Conservation (phyloP, 2,113 vertebrate genomes). For the Machaerirhynchus nigripectus region DNA sequence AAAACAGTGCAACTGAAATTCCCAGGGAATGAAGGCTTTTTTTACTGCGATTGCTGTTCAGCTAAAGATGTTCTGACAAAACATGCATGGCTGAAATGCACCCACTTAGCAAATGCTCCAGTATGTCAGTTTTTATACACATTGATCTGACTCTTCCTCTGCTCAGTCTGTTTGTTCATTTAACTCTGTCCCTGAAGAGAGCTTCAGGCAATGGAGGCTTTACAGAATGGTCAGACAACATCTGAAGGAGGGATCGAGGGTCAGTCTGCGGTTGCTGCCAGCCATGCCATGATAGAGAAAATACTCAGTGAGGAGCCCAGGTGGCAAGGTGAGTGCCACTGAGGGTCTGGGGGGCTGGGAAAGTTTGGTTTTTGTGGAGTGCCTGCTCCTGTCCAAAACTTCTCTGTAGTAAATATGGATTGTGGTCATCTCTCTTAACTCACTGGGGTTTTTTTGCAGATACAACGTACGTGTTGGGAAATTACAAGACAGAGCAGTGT, state of each 20-base stretch:
- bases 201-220: slow-evolving; percentile 91
- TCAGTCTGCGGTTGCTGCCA: slow-evolving; percentile 91
- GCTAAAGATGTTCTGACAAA: not conserved
- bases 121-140: not conserved
- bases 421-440: not conserved
- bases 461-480: slow-evolving; percentile 91
- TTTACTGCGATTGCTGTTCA: not conserved
- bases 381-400: not conserved
- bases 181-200: slow-evolving; percentile 77
- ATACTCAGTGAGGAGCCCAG: slow-evolving; percentile 93
- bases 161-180: slow-evolving; percentile 9
- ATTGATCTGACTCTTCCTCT: not conserved
- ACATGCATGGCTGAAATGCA: not conserved
- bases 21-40: not conserved
- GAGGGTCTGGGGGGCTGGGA: not conserved
- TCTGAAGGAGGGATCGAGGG: slow-evolving; percentile 87
- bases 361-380: not conserved
- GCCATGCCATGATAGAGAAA: slow-evolving; percentile 96
- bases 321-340: slow-evolving; percentile 86
- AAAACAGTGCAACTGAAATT: not conserved
- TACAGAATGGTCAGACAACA: slow-evolving; percentile 85
- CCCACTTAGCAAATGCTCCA: not conserved
- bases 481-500: slow-evolving; percentile 98
- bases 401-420: not conserved
- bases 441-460: slow-evolving; percentile 69